A percentile compares a stretch with the other conserved stretches of the same genome.
These are phyloP conservation scores for Lanius collurio DNA, from an alignment of 2,113 vertebrate genomes.

Conservation along the genomic window DNA sequence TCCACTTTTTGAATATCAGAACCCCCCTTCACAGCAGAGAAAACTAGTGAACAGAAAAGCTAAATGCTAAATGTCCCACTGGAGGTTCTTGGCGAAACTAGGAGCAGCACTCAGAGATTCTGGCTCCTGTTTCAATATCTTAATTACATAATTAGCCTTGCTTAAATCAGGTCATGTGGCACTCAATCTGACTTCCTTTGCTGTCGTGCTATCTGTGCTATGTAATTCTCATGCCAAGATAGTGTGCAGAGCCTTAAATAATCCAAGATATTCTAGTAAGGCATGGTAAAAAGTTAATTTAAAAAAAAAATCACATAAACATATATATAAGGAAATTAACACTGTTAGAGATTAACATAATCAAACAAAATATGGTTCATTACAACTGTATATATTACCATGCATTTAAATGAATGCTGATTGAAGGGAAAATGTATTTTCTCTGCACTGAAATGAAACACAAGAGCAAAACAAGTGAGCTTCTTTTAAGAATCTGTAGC, in stretches of 20 bases:
- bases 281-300: conserved; percentile 60
- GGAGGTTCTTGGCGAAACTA: conserved; percentile 1
- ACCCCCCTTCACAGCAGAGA: neutral
- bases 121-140: conserved; percentile 57
- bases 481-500: conserved; percentile 22
- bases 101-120: conserved; percentile 31
- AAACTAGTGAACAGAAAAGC: conserved; percentile 20
- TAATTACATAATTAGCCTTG: conserved; percentile 63
- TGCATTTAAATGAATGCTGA: conserved; percentile 62
- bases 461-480: conserved; percentile 30
- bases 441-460: conserved; percentile 38
- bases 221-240: conserved; percentile 51
- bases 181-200: conserved; percentile 56
- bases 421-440: conserved; percentile 55
- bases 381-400: conserved; percentile 71
- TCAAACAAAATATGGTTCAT: conserved; percentile 74
- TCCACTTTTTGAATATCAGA: neutral
- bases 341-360: conserved; percentile 72
- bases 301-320: conserved; percentile 67
- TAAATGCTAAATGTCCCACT: conserved; percentile 6
- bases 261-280: conserved; percentile 56
- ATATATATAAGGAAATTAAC: conserved; percentile 73
- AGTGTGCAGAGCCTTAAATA: conserved; percentile 42
- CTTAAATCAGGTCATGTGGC: conserved; percentile 59
- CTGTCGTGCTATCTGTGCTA: conserved; percentile 43